phyloP scores from a whole-genome alignment of 2,888 invertebrate genomes.

The Hypomecis punctinalis region DNA sequence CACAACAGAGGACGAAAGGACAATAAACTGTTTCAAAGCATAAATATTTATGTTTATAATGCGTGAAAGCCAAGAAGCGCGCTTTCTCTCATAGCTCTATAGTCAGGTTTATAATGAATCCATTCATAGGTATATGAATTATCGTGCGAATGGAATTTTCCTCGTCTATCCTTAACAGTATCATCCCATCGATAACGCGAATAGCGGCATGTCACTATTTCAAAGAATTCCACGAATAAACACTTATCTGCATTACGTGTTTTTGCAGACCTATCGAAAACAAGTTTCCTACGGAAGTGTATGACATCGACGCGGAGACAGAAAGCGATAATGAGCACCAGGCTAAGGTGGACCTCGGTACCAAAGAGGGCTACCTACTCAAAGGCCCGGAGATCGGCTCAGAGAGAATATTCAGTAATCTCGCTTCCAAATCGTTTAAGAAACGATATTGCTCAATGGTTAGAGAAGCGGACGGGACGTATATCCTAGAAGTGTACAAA shows the following conservation, averaged over 20 bases:
- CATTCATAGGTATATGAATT: constrained; percentile 14
- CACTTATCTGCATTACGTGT: constrained; percentile 30
- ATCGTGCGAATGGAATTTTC: constrained; percentile 10
- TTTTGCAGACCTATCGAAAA: constrained; percentile 67
- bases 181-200: constrained; percentile 12
- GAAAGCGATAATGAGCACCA: constrained; percentile 92
- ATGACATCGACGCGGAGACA: constrained; percentile 94
- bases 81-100: constrained; percentile 27
- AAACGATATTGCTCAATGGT: constrained; percentile 94
- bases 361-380: constrained; percentile 95
- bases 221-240: constrained; percentile 17
- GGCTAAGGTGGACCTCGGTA: constrained; percentile 90
- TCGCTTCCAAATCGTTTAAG: constrained; percentile 97
- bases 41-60: constrained; percentile 26
- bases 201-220: constrained; percentile 11
- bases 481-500: constrained; percentile 96
- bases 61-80: constrained; percentile 21
- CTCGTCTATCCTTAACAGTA: constrained; percentile 6
- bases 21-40: constrained; percentile 21
- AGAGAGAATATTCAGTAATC: constrained; percentile 95
- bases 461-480: constrained; percentile 95
- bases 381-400: constrained; percentile 96
- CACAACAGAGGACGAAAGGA: constrained; percentile 41
- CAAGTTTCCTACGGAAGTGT: constrained; percentile 90
- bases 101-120: constrained; percentile 23